These are phyloP conservation scores for Odontamblyopus rebecca DNA, from an alignment of 2,797 vertebrate genomes.

Conservation along the genomic window DNA sequence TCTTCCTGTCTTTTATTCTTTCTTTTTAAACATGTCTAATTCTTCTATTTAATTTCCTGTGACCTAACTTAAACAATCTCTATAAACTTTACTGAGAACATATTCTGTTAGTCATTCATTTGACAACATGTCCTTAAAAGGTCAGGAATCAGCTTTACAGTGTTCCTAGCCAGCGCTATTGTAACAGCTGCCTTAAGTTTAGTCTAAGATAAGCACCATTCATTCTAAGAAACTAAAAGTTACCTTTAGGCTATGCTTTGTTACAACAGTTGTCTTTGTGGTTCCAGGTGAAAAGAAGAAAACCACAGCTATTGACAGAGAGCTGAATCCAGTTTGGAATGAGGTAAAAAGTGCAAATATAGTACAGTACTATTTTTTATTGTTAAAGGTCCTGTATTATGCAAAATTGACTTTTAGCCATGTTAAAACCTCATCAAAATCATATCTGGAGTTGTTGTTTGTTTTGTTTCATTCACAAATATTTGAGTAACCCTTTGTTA, in stretches of 20 bases:
- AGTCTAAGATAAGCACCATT: neutral
- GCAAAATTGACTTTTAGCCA: too few species aligned
- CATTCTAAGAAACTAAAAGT: neutral
- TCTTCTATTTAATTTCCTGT: neutral
- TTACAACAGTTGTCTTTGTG: neutral
- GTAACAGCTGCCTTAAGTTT: neutral
- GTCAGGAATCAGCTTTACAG: constrained; percentile 27
- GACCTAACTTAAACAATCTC: neutral
- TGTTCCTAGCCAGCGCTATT: neutral
- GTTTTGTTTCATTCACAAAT: too few species aligned
- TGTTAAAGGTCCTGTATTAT: neutral
- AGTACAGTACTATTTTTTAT: neutral
- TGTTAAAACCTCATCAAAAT: too few species aligned
- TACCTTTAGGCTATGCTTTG: neutral
- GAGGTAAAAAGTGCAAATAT: constrained; percentile 76
- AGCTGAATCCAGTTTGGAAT: constrained; percentile 94
- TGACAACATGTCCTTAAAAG: constrained; percentile 57
- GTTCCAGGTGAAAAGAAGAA: constrained; percentile 94
- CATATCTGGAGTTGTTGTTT: too few species aligned
- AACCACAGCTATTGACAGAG: constrained; percentile 90
- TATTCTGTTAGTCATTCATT: constrained; percentile 30
- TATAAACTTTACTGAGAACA: neutral
- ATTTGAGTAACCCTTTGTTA: too few species aligned
- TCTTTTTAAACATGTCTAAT: neutral
- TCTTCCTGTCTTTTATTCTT: neutral